Conservation (phyloP, 1,140 invertebrate genomes). For the Pachypeltis micranthus region DNA sequence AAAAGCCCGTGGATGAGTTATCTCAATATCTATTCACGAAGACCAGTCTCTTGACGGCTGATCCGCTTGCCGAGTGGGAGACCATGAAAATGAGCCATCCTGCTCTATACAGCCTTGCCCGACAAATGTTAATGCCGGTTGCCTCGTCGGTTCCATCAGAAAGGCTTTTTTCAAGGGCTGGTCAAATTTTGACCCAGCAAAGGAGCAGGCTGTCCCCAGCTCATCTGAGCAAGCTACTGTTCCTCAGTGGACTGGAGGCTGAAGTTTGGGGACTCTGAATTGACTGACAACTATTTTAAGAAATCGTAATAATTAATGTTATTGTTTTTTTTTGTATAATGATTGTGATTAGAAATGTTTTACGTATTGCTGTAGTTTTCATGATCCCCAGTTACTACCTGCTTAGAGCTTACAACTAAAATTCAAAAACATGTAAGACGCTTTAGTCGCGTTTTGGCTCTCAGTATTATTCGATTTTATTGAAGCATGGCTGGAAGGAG, state of each 20-base stretch:
- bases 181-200: neutral
- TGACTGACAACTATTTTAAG: slow-evolving; percentile 9
- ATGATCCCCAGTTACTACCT: neutral
- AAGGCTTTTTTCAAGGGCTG: neutral
- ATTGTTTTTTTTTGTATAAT: neutral
- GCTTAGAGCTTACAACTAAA: neutral
- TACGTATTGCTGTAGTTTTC: neutral
- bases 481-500: neutral
- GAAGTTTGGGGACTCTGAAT: neutral
- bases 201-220: neutral
- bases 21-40: neutral
- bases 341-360: neutral
- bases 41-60: neutral
- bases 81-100: neutral
- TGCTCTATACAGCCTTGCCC: neutral
- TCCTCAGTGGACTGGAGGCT: neutral
- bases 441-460: neutral
- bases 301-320: neutral
- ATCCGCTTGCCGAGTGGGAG: slow-evolving; percentile 1
- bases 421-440: neutral
- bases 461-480: neutral
- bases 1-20: neutral
- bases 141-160: slow-evolving; percentile 1
- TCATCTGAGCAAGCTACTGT: slow-evolving; percentile 1
- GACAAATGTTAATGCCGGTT: slow-evolving; percentile 4